These are phyloP conservation scores for Exocentrus adspersus DNA, from an alignment of 2,888 invertebrate genomes.

Conservation along the genomic window DNA sequence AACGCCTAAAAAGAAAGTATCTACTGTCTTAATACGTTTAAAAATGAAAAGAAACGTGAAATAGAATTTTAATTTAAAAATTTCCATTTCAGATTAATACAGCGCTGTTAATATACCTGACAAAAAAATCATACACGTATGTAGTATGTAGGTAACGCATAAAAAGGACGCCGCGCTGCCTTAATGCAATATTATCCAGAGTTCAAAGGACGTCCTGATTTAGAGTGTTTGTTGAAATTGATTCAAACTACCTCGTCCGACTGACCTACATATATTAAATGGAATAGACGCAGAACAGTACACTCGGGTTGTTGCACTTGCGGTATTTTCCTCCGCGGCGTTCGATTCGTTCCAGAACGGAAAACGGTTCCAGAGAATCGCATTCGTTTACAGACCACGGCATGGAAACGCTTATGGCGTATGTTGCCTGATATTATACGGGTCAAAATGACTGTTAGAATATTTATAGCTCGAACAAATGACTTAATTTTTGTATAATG, in stretches of 20 bases:
- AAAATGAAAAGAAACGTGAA: too few relatives aligned
- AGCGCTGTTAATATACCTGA: too few relatives aligned
- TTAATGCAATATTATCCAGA: neutral
- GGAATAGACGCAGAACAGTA: conserved; percentile 3
- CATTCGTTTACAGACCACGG: neutral
- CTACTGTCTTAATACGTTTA: too few relatives aligned
- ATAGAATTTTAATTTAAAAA: neutral
- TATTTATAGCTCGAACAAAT: too few relatives aligned
- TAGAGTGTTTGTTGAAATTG: conserved; percentile 1
- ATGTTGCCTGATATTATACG: too few relatives aligned
- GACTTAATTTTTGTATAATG: too few relatives aligned
- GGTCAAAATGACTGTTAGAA: too few relatives aligned
- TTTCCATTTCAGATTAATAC: neutral
- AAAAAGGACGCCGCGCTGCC: neutral
- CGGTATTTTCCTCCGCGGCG: neutral
- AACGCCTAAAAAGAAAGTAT: too few relatives aligned
- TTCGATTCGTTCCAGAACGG: conserved; percentile 3
- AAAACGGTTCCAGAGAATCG: neutral
- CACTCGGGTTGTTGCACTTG: conserved; percentile 1
- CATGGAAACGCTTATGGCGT: neutral
- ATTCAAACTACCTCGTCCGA: neutral
- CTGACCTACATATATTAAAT: conserved; percentile 3
- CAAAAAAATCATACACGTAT: too few relatives aligned
- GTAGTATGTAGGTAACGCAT: neutral
- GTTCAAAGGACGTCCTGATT: conserved; percentile 1